Evolutionary conservation across 1,140 invertebrate genomes (phyloP).

Genomic region (Drosophila ficusphila): DNA sequence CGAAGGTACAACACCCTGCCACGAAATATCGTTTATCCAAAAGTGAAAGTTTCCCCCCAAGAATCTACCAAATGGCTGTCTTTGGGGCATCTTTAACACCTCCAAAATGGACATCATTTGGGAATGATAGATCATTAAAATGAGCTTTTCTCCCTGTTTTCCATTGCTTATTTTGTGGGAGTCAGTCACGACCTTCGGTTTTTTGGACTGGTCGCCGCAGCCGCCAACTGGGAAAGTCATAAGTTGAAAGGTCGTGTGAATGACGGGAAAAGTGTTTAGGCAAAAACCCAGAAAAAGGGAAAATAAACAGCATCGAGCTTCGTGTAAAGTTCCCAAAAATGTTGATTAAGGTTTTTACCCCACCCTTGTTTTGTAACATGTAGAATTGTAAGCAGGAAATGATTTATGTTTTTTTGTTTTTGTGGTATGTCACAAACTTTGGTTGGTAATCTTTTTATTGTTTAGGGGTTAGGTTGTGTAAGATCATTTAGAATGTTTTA

Average conservation of each 20-base stretch:
- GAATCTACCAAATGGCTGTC: constrained; percentile 31
- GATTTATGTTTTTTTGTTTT: constrained; percentile 41
- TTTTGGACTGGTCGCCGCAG: constrained; percentile 27
- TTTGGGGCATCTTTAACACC: constrained; percentile 56
- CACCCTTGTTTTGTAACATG: not conserved
- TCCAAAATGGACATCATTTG: constrained; percentile 52
- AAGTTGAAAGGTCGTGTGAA: constrained; percentile 65
- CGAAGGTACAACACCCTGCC: constrained; percentile 27
- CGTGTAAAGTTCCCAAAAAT: constrained; percentile 18
- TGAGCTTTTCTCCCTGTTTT: constrained; percentile 36
- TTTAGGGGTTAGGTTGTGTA: constrained; percentile 17
- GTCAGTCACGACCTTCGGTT: constrained; percentile 49
- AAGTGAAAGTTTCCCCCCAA: constrained; percentile 51
- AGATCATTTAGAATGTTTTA: constrained; percentile 43
- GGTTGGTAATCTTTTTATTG: not conserved
- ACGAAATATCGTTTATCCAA: constrained; percentile 31
- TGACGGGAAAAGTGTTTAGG: constrained; percentile 41
- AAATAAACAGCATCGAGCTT: constrained; percentile 39
- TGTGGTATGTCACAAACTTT: constrained; percentile 39
- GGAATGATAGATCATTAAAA: constrained; percentile 64
- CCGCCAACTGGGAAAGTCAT: constrained; percentile 52
- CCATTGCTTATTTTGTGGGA: constrained; percentile 28
- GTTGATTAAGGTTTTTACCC: constrained; percentile 8
- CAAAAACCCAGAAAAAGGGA: constrained; percentile 40
- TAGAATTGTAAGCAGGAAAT: constrained; percentile 57